A percentile compares a stretch with the other conserved stretches of the same genome.
Conservation (phyloP, 2,797 vertebrate genomes). For the Mus minutoides region DNA sequence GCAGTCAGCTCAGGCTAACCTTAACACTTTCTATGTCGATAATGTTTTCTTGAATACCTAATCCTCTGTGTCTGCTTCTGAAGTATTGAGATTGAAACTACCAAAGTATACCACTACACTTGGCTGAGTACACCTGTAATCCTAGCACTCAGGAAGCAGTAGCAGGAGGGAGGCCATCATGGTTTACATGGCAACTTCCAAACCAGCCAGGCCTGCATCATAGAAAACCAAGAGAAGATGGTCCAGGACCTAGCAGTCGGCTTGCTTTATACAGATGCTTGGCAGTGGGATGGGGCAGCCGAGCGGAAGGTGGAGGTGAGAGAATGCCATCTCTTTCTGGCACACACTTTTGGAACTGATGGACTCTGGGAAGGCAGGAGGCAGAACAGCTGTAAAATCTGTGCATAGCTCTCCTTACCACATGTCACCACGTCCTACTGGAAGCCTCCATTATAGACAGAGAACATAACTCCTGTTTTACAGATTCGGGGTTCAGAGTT, state of each 20-base stretch:
- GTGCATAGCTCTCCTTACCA: neutral
- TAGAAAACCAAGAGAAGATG: neutral
- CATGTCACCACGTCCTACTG: neutral
- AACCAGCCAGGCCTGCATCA: neutral
- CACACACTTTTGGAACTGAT: neutral
- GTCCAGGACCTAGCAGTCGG: neutral
- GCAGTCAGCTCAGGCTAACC: neutral
- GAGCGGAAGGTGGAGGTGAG: neutral
- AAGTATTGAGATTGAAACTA: too few relatives aligned
- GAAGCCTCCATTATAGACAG: neutral
- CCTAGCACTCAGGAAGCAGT: neutral
- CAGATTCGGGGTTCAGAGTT: conserved; percentile 60
- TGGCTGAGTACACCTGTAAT: neutral
- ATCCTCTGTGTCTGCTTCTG: neutral
- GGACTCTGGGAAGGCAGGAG: neutral
- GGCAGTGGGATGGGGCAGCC: neutral
- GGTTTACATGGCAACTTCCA: neutral
- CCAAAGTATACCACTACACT: neutral
- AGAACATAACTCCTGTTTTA: conserved; percentile 63
- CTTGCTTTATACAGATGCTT: neutral
- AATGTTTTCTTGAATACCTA: neutral
- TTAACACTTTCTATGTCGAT: neutral
- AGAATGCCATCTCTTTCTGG: neutral
- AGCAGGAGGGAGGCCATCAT: neutral
- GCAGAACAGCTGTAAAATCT: neutral